Base-by-base conservation (phyloP, 2,888 invertebrate species). In the Zelleria hepariella region DNA sequence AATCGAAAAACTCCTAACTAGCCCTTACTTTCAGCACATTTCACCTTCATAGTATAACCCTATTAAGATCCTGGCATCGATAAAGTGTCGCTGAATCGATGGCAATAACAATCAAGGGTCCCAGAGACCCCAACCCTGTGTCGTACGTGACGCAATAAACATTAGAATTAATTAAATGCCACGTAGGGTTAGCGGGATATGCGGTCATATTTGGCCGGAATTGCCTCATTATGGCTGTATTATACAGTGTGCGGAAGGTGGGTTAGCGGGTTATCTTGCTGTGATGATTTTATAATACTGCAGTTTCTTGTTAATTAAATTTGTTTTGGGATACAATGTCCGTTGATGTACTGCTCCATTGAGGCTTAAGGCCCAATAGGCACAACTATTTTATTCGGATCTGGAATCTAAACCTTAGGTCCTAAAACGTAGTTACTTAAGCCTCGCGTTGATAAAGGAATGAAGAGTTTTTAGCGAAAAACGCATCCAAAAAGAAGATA, bases 91-190 rank as follows among this genome's bases (percentile, higher is more conserved):
- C 51, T 21, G 10, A 32, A 55, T 55, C 55, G 32, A 55, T 32
- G 27, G 55, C 55, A 55, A 55, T 55, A 55, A 55, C 55, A 55
- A 55, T 55, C 27, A 55, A 55, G 55, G 55, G 55, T 21, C 55
- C n/a, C 18, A 21, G 18, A 42, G 27, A 55, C 55, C 55, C 32
- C 24, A 32, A 15, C 24, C 18, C 32, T 51, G 51, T 23, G 10
- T 20, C 32, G 20, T 55, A 54, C 54, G 55, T 55, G 32, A 15
- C 21, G 55, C 27, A 55, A 55, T 32, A 55, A 55, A 55, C 55
- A 55, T 27, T 55, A 20, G 32, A 32, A 55, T 55, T 55, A 55
- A 55, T 55, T 55, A 55, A 55, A 55, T 55, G 32, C 20, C 32
- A 20, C 32, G 20, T 21, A 18, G 21, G 55, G 27, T 51, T 23